Conservation (phyloP, 2,888 invertebrate species). For the Thyatira batis region DNA sequence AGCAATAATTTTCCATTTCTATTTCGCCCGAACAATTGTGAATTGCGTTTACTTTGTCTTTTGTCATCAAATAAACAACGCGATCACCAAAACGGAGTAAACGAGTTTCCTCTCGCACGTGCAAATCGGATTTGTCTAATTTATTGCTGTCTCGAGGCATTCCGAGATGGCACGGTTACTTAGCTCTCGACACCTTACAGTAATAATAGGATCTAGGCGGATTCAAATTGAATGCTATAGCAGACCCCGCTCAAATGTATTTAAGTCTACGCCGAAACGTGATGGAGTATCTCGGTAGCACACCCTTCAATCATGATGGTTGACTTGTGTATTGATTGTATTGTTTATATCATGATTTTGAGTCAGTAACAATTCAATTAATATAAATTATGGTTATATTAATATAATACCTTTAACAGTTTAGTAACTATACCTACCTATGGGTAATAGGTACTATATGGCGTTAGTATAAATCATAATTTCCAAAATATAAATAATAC, state of each 20-base stretch:
- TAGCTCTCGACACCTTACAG: constrained; percentile 72
- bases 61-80: constrained; percentile 61
- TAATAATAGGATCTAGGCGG: constrained; percentile 76
- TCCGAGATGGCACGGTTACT: constrained; percentile 70
- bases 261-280: constrained; percentile 37
- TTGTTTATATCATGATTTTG: constrained; percentile 2
- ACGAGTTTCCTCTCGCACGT: constrained; percentile 64
- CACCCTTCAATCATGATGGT: not conserved
- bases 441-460: no score
- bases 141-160: constrained; percentile 71
- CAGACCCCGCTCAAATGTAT: constrained; percentile 46
- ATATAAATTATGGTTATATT: not conserved
- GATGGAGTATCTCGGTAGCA: constrained; percentile 22
- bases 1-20: constrained; percentile 12
- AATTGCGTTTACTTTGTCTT: constrained; percentile 40
- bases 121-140: constrained; percentile 81
- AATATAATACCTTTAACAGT: no score
- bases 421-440: no score
- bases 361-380: constrained; percentile 3
- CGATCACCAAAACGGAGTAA: constrained; percentile 56
- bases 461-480: no score
- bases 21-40: constrained; percentile 27
- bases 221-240: constrained; percentile 70
- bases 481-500: no score
- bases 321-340: no score